These are phyloP conservation scores for Azemiops feae DNA, from an alignment of 2,113 vertebrate species.

Conservation along the genomic window DNA sequence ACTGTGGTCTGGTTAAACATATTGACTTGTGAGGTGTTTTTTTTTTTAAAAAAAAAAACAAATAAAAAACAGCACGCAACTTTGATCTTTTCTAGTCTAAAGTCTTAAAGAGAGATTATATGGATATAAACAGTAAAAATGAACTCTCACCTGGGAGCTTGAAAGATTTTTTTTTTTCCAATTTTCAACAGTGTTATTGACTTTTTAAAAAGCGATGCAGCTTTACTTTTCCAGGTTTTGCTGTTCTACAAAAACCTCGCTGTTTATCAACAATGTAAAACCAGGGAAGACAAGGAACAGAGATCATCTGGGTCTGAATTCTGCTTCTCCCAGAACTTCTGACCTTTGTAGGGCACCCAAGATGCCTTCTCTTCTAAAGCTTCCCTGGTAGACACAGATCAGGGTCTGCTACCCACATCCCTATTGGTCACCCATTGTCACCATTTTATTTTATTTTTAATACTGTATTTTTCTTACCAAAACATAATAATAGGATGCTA, in stretches of 20 bases:
- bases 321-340: background rate
- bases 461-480: background rate
- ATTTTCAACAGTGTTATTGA: background rate
- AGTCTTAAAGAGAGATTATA: background rate
- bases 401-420: background rate
- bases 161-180: background rate
- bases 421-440: background rate
- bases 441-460: background rate
- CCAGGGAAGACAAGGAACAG: background rate
- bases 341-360: background rate
- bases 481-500: background rate
- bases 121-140: background rate
- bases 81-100: background rate
- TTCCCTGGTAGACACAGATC: background rate
- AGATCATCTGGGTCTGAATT: background rate
- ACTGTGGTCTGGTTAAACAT: background rate
- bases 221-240: background rate
- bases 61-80: background rate
- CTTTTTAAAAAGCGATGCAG: background rate
- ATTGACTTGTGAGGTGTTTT: background rate
- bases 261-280: background rate
- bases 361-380: background rate
- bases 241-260: background rate
- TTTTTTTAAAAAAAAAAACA: background rate
- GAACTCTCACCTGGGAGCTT: background rate